These are phyloP conservation scores for Papilio helenus DNA, from an alignment of 1,140 invertebrate species.

Conservation along the genomic window DNA sequence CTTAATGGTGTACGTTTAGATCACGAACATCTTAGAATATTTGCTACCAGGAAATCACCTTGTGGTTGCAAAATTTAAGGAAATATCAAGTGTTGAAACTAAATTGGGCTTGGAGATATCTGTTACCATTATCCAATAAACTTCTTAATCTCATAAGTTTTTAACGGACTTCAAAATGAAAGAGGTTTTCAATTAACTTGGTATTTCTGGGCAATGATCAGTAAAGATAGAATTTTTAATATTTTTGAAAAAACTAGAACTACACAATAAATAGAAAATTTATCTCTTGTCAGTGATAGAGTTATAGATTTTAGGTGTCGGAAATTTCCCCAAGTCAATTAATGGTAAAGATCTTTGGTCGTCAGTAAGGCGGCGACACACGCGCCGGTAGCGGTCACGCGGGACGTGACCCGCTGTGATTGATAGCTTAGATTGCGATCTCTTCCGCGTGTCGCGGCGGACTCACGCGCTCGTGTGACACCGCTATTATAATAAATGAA, in stretches of 20 bases:
- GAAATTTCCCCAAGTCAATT: slow-evolving; percentile 27
- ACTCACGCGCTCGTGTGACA: slow-evolving; percentile 8
- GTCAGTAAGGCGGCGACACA: slow-evolving; percentile 18
- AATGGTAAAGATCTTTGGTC: neutral
- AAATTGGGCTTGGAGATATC: too few relatives aligned
- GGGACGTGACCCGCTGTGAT: slow-evolving; percentile 54
- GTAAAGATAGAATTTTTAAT: too few relatives aligned
- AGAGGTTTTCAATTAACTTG: too few relatives aligned
- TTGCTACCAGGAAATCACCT: slow-evolving; percentile 11
- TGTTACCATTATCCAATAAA: too few relatives aligned
- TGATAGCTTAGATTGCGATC: slow-evolving; percentile 54
- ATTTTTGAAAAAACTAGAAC: too few relatives aligned
- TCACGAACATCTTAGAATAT: slow-evolving; percentile 39
- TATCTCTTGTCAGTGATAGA: neutral
- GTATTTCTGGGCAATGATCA: too few relatives aligned
- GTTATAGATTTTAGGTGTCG: neutral
- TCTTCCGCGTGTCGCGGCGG: slow-evolving; percentile 55
- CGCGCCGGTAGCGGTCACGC: slow-evolving; percentile 39
- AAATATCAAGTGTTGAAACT: neutral
- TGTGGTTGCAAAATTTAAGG: neutral
- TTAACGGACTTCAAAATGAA: too few relatives aligned
- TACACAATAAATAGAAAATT: too few relatives aligned
- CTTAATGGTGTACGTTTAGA: neutral
- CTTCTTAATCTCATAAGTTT: too few relatives aligned
- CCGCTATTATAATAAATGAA: slow-evolving; percentile 14